Conservation (phyloP, 2,888 invertebrate species). For the Chymomyza procnemis region DNA sequence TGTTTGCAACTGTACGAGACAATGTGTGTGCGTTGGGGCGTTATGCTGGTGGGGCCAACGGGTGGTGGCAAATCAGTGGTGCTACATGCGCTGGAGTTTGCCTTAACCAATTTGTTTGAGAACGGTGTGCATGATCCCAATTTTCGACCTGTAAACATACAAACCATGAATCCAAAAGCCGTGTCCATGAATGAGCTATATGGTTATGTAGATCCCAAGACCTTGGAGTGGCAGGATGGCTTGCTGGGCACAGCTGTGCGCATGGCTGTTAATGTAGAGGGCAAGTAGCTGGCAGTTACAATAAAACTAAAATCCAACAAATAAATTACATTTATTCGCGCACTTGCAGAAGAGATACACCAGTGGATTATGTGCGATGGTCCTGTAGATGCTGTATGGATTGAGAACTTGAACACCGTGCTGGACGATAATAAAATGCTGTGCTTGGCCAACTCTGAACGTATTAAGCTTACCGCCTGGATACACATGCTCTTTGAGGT, state of each 20-base stretch:
- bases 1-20: conserved; percentile 92
- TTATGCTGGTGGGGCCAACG: conserved; percentile 94
- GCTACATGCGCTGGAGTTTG: conserved; percentile 85
- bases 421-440: conserved; percentile 96
- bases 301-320: not conserved
- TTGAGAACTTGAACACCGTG: conserved; percentile 95
- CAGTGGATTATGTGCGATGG: conserved; percentile 96
- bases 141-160: conserved; percentile 87
- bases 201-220: conserved; percentile 89
- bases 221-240: conserved; percentile 95
- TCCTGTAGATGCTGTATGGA: conserved; percentile 95
- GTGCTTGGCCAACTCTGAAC: conserved; percentile 92
- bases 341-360: conserved; percentile 84
- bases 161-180: conserved; percentile 92
- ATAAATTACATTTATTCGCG: not conserved
- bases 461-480: conserved; percentile 92
- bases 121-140: conserved; percentile 82
- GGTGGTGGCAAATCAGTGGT: conserved; percentile 91
- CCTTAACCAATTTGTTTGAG: conserved; percentile 83
- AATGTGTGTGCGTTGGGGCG: conserved; percentile 94
- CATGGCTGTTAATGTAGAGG: conserved; percentile 70
- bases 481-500: conserved; percentile 94
- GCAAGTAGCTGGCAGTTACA: conserved; percentile 43
- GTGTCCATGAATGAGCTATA: conserved; percentile 92
- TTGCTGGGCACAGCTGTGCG: conserved; percentile 83